phyloP scores from a whole-genome alignment of 2,888 invertebrate species.

The Cryptus armator region DNA sequence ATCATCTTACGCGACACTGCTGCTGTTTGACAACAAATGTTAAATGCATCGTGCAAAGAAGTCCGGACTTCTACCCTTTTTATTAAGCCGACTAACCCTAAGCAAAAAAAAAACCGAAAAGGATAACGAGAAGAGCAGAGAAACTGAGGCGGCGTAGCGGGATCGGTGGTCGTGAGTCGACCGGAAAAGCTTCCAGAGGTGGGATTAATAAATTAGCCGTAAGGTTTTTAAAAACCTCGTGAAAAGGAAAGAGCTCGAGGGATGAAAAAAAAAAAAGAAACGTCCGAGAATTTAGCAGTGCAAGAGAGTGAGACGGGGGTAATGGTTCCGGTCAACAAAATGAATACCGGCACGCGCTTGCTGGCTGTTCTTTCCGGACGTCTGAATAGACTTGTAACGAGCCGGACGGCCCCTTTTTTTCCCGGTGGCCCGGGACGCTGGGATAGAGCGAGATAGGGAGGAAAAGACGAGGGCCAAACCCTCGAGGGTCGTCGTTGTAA shows the following conservation, averaged over 20 bases:
- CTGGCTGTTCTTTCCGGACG: conserved; percentile 80
- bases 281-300: conserved; percentile 34
- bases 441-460: conserved; percentile 68
- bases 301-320: conserved; percentile 73
- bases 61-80: background rate
- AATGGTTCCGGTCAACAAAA: conserved; percentile 83
- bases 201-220: conserved; percentile 82
- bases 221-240: conserved; percentile 77
- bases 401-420: conserved; percentile 76
- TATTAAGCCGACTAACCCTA: background rate
- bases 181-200: conserved; percentile 66
- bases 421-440: conserved; percentile 66
- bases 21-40: background rate
- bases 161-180: conserved; percentile 42
- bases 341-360: conserved; percentile 83
- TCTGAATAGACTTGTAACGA: conserved; percentile 85
- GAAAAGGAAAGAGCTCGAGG: conserved; percentile 47
- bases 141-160: conserved; percentile 21
- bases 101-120: conserved; percentile 22
- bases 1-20: background rate
- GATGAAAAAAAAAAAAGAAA: conserved; percentile 65
- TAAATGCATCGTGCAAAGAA: background rate
- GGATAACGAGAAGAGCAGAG: conserved; percentile 16
- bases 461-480: conserved; percentile 67
- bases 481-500: conserved; percentile 50